Evolutionary conservation across 2,113 vertebrate species (phyloP).

Genomic region (Oreotrochilus melanogaster): DNA sequence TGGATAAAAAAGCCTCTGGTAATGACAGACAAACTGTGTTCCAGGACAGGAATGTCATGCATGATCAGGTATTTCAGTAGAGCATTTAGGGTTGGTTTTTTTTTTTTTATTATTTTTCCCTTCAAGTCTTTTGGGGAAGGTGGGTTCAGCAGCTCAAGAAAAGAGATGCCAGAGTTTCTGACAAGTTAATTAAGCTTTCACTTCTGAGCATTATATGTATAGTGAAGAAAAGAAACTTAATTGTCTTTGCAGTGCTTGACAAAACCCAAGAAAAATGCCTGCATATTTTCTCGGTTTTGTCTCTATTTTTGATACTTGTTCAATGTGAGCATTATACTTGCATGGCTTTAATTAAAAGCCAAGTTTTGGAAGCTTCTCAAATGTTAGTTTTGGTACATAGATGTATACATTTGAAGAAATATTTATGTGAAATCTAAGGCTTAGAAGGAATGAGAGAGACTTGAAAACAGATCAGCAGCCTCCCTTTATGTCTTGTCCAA

Average conservation of each 20-base stretch:
- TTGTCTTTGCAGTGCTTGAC: conserved; percentile 83
- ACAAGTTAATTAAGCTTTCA: conserved; percentile 88
- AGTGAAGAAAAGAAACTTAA: conserved; percentile 81
- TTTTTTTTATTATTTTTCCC: conserved; percentile 50
- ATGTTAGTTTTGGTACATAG: conserved; percentile 47
- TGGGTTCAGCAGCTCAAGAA: conserved; percentile 80
- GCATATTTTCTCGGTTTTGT: conserved; percentile 80
- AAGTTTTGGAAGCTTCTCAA: conserved; percentile 59
- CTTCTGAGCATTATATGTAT: conserved; percentile 82
- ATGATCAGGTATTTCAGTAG: conserved; percentile 52
- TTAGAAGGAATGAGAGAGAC: neutral
- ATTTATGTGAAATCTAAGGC: conserved; percentile 37
- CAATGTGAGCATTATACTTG: conserved; percentile 67
- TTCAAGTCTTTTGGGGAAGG: conserved; percentile 78
- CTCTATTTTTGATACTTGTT: conserved; percentile 78
- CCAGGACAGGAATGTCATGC: conserved; percentile 60
- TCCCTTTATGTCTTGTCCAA: neutral
- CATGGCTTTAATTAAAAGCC: conserved; percentile 68
- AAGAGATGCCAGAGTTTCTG: conserved; percentile 80
- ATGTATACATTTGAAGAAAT: conserved; percentile 49
- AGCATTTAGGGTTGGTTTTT: neutral
- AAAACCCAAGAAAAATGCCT: conserved; percentile 80
- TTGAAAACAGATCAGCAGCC: neutral
- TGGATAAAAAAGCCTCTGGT: conserved; percentile 37
- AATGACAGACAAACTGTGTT: conserved; percentile 60